Evolutionary conservation across 2,797 vertebrate species (phyloP).

Genomic region (Trachurus trachurus): DNA sequence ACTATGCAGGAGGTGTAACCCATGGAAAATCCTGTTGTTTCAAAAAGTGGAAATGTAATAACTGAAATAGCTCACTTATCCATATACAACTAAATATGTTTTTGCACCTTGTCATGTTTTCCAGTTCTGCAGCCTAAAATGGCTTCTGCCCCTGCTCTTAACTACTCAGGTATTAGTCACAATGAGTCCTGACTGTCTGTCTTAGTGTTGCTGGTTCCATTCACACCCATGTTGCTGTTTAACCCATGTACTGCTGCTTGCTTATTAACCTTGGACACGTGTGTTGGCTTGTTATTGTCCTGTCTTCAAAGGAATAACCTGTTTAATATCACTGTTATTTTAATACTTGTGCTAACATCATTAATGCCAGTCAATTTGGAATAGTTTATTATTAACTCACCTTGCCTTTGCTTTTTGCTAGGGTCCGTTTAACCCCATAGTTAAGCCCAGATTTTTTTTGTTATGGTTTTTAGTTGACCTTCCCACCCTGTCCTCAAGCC

Average conservation of each 20-base stretch:
- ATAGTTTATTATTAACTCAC: conserved; percentile 3
- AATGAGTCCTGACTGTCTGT: conserved; percentile 40
- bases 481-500: conserved; percentile 14
- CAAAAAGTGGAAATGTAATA: background rate
- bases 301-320: background rate
- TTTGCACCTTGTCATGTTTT: conserved; percentile 81
- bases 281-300: conserved; percentile 11
- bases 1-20: background rate
- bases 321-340: conserved; percentile 17
- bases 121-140: conserved; percentile 95
- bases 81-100: conserved; percentile 36
- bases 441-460: background rate
- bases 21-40: background rate
- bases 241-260: conserved; percentile 47
- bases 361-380: background rate
- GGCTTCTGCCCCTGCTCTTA: conserved; percentile 92
- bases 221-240: conserved; percentile 38
- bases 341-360: conserved; percentile 13
- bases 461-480: conserved; percentile 16
- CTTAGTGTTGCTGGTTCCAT: conserved; percentile 19
- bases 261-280: conserved; percentile 61
- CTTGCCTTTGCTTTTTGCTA: background rate
- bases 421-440: background rate
- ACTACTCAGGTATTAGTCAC: conserved; percentile 90
- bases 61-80: background rate